Evolutionary conservation across 1,140 invertebrate species (phyloP), one percentile per base, ranked within the genome.

Genomic region (Drosophila busckii): DNA sequence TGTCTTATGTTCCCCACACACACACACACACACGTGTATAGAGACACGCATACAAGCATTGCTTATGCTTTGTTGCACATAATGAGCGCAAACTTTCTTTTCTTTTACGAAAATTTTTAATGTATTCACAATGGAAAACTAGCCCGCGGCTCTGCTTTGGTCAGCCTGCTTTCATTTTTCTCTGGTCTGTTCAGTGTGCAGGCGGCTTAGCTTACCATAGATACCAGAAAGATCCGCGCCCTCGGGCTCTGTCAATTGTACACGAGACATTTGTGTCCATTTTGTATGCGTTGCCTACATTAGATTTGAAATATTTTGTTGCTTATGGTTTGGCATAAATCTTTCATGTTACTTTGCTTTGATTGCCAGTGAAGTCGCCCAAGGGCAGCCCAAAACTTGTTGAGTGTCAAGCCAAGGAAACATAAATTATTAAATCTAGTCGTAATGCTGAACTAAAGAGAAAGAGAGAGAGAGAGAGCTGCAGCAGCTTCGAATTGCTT

Each of bases 111-210:
- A n/a, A n/a, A 54, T 62, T 69, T 60, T 60, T 44, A 65, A 65
- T 61, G 55, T 60, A 52, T 65, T 55, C 48, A n/a, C 25, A 62
- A 65, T 38, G 49, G 32, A 65, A 69, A 66, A 65, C 65, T 69
- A 69, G 62, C 65, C 61, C 13, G 49, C 35, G 62, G 65, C 44
- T 5, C 17, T 40, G 41, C 46, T 58, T 62, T 42, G 64, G 60
- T 59, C 54, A 68, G 61, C 54, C n/a, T n/a, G n/a, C n/a, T n/a
- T n/a, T n/a, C n/a, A n/a, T 49, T 60, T 35, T 45, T 46, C 26
- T 55, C 35, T 54, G 25, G 40, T 4, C 17, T 8, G 7, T 7
- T 40, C 5, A 15, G 4, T 7, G n/a, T 23, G 19, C 4, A 10
- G 19, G n/a, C 10, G 26, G 42, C 15, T 20, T 37, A 31, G 16